Percentiles rank a stretch among this genome's conserved stretches.
Conservation (phyloP, 1,140 invertebrate species). For the Cydia splendana region DNA sequence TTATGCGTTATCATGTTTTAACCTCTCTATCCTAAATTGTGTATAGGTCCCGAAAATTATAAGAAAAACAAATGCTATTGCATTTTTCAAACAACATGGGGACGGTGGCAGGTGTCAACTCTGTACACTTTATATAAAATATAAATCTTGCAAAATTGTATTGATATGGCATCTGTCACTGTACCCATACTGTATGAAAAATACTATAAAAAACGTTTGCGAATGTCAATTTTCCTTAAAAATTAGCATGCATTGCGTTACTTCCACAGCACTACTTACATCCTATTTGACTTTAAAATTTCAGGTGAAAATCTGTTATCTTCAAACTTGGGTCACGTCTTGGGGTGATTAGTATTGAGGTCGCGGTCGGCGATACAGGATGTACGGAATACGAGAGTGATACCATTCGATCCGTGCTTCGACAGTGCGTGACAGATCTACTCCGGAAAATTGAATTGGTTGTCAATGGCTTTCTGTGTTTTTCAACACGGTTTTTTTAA, state of each 20-base stretch:
- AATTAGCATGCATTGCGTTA: neutral
- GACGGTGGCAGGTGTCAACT: too few species aligned
- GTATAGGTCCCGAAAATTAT: neutral
- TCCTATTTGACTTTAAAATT: conserved; percentile 24
- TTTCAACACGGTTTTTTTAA: neutral
- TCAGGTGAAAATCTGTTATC: conserved; percentile 50
- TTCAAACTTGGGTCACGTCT: conserved; percentile 47
- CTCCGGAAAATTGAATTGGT: conserved; percentile 22
- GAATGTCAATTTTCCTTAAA: conserved; percentile 18
- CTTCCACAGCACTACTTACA: neutral
- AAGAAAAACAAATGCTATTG: neutral
- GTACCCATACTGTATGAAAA: too few species aligned
- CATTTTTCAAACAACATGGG: too few species aligned
- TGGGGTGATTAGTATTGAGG: conserved; percentile 54
- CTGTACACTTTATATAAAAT: too few species aligned
- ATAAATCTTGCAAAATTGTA: too few species aligned
- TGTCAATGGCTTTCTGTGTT: neutral
- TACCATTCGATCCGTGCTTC: conserved; percentile 41
- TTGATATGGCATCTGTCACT: too few species aligned
- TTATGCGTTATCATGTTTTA: too few species aligned
- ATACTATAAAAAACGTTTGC: neutral
- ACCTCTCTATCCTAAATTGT: too few species aligned
- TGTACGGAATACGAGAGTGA: conserved; percentile 49
- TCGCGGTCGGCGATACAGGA: conserved; percentile 39
- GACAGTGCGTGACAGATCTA: conserved; percentile 39